Percentiles rank a stretch among this genome's conserved stretches.
Evolutionary conservation across 2,797 vertebrate genomes (phyloP).

Genomic region (Geotrypetes seraphini): DNA sequence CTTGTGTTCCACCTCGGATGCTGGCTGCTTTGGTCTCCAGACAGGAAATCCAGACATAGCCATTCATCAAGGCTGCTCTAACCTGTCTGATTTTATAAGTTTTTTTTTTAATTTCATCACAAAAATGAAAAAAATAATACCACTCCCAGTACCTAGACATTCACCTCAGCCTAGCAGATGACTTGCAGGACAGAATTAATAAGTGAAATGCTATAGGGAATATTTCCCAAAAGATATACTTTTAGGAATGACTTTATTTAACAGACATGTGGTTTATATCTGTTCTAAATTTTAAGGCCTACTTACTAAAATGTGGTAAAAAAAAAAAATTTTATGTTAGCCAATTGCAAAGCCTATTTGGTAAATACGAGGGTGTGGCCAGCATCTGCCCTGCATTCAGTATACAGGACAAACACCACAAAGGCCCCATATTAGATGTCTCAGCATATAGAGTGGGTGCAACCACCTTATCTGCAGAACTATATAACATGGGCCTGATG

Average conservation of each 20-base stretch:
- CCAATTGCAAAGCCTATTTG: too few species aligned
- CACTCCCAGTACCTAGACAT: conserved; percentile 9
- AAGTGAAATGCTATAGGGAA: conserved; percentile 1
- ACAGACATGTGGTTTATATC: neutral
- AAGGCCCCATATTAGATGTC: too few species aligned
- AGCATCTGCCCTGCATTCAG: too few species aligned
- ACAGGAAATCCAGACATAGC: conserved; percentile 54
- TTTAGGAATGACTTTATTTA: neutral
- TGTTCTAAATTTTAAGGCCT: too few species aligned
- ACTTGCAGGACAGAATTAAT: conserved; percentile 16
- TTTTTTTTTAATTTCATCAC: conserved; percentile 56
- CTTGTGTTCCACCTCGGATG: conserved; percentile 44
- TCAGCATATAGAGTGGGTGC: too few species aligned
- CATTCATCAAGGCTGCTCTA: conserved; percentile 54
- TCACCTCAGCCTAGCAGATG: neutral
- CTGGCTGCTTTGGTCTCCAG: conserved; percentile 41
- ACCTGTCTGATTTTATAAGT: conserved; percentile 59
- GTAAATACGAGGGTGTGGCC: too few species aligned
- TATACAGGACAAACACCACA: too few species aligned
- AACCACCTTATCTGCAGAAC: too few species aligned
- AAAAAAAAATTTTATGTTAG: too few species aligned
- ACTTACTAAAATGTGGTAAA: too few species aligned
- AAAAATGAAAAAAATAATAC: conserved; percentile 25
- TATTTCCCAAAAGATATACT: neutral
- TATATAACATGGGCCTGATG: too few species aligned